phyloP scores from a whole-genome alignment of 2,113 vertebrate genomes.

The Nibea albiflora region DNA sequence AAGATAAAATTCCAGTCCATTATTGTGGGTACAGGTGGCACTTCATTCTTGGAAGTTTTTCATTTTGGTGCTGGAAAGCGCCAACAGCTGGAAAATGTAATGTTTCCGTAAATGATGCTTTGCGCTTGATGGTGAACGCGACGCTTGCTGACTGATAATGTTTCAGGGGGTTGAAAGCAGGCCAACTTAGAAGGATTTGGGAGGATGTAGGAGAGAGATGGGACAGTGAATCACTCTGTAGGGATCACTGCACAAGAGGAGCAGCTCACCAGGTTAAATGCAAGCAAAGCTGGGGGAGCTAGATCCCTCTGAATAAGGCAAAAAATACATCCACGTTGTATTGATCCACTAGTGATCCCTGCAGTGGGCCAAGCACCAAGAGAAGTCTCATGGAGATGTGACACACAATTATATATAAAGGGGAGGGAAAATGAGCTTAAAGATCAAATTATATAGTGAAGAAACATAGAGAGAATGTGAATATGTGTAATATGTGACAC shows the following conservation, averaged over 20 bases:
- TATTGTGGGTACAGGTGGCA: constrained; percentile 47
- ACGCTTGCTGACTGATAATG: constrained; percentile 64
- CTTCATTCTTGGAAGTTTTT: constrained; percentile 61
- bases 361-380: constrained; percentile 39
- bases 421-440: background rate
- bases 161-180: constrained; percentile 58
- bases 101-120: constrained; percentile 70
- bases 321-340: constrained; percentile 59
- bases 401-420: constrained; percentile 25
- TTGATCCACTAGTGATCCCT: constrained; percentile 59
- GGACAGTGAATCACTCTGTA: constrained; percentile 69
- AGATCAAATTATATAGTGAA: background rate
- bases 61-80: constrained; percentile 55
- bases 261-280: constrained; percentile 45
- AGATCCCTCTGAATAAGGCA: constrained; percentile 45
- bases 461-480: background rate
- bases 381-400: constrained; percentile 44
- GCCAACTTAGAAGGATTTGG: constrained; percentile 64
- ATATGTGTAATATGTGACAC: background rate
- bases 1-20: constrained; percentile 35
- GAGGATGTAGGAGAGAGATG: constrained; percentile 50
- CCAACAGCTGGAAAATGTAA: constrained; percentile 71
- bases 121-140: constrained; percentile 49
- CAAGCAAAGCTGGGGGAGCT: constrained; percentile 52
- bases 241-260: constrained; percentile 68